phyloP scores from a whole-genome alignment of 2,113 vertebrate species.

The Limnothrissa miodon region DNA sequence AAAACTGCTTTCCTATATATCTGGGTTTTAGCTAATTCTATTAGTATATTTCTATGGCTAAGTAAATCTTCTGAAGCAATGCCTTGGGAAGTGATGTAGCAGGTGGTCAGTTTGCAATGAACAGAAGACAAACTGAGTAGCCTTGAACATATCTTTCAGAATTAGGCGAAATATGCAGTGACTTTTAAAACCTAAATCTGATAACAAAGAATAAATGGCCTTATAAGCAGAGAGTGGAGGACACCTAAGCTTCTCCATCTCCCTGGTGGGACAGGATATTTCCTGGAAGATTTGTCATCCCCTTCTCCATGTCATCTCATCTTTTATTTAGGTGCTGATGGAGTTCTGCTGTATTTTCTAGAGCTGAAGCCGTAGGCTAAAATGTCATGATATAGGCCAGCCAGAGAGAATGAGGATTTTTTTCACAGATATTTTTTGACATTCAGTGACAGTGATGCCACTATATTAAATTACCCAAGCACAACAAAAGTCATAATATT shows the following conservation, averaged over 20 bases:
- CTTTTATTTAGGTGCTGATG: conserved; percentile 16
- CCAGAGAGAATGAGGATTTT: not conserved
- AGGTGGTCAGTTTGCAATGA: not conserved
- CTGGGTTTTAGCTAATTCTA: too few relatives aligned
- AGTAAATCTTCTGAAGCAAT: not conserved
- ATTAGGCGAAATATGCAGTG: not conserved
- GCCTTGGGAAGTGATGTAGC: not conserved
- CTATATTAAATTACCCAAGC: conserved; percentile 3
- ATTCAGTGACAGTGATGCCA: not conserved
- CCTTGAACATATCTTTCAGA: not conserved
- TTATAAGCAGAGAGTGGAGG: not conserved
- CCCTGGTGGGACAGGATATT: conserved; percentile 4
- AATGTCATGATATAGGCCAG: not conserved
- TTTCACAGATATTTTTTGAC: not conserved
- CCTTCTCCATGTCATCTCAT: conserved; percentile 6
- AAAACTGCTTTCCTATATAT: not conserved
- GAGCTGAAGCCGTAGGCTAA: not conserved
- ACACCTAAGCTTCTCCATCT: not conserved
- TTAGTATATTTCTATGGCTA: not conserved
- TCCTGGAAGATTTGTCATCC: conserved; percentile 14
- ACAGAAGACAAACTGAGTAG: not conserved
- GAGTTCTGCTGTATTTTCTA: not conserved
- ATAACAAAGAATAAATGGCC: not conserved
- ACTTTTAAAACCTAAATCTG: not conserved
- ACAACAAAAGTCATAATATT: not conserved